Evolutionary conservation across 2,888 invertebrate genomes (phyloP).

Genomic region (Phalera bucephala): DNA sequence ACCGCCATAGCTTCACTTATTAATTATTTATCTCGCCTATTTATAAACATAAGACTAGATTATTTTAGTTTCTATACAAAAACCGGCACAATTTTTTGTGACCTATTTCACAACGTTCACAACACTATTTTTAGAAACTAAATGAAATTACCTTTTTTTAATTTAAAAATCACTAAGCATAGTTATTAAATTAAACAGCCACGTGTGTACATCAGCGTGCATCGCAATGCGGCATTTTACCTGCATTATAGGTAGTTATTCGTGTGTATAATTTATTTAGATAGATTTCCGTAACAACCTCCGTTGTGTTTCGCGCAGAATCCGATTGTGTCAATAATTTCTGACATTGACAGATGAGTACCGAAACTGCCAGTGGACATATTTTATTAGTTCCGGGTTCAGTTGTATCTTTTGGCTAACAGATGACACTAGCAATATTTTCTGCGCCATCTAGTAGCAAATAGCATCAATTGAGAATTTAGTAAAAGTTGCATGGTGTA

Average conservation of each 20-base stretch:
- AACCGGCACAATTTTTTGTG: not conserved
- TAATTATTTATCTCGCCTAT: constrained; percentile 5
- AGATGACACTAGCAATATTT: not conserved
- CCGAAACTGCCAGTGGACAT: too few relatives aligned
- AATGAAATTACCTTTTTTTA: constrained; percentile 21
- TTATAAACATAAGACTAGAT: too few relatives aligned
- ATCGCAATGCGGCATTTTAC: constrained; percentile 80
- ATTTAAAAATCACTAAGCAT: too few relatives aligned
- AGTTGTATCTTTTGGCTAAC: not conserved
- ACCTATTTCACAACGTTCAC: constrained; percentile 1
- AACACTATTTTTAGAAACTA: constrained; percentile 10
- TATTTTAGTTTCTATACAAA: not conserved
- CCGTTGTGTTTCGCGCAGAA: constrained; percentile 47
- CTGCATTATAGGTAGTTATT: constrained; percentile 65
- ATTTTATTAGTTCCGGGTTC: too few relatives aligned
- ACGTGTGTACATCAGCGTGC: constrained; percentile 45
- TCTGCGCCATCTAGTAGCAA: constrained; percentile 3
- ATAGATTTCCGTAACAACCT: constrained; percentile 42
- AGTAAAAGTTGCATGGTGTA: constrained; percentile 1
- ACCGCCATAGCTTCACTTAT: constrained; percentile 65
- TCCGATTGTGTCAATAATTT: constrained; percentile 30
- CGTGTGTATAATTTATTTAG: constrained; percentile 52
- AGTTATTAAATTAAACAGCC: constrained; percentile 34
- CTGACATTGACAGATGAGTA: constrained; percentile 1
- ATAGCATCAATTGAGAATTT: not conserved